phyloP scores from a whole-genome alignment of 1,140 invertebrate species.

The Hydropsyche tenuis region DNA sequence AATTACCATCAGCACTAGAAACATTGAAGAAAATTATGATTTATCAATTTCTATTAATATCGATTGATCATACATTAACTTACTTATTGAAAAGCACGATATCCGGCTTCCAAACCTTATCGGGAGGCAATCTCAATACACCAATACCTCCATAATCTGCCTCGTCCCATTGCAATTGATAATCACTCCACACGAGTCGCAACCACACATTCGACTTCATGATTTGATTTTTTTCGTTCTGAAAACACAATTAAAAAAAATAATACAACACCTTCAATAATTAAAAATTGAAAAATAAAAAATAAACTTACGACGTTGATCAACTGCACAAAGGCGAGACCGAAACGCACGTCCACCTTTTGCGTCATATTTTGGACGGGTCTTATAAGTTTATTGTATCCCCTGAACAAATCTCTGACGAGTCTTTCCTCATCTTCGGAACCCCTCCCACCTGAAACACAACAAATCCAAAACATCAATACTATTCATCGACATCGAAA shows the following conservation, averaged over 20 bases:
- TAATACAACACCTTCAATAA: not conserved
- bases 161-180: slow-evolving; percentile 97
- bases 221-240: slow-evolving; percentile 99
- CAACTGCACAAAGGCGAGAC: slow-evolving; percentile 96
- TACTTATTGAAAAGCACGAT: slow-evolving; percentile 99
- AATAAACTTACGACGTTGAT: slow-evolving; percentile 93
- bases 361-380: slow-evolving; percentile 98
- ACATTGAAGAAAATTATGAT: not conserved
- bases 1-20: slow-evolving; percentile 93
- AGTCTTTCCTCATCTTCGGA: slow-evolving; percentile 96
- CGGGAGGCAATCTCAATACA: slow-evolving; percentile 92
- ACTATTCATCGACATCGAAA: slow-evolving; percentile 11
- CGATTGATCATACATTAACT: slow-evolving; percentile 56
- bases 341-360: slow-evolving; percentile 95
- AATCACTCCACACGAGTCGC: slow-evolving; percentile 96
- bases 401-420: slow-evolving; percentile 95
- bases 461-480: not conserved
- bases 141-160: slow-evolving; percentile 97
- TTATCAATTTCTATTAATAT: slow-evolving; percentile 15
- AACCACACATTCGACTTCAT: slow-evolving; percentile 99
- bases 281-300: slow-evolving; percentile 1
- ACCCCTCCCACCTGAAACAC: slow-evolving; percentile 47
- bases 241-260: slow-evolving; percentile 55
- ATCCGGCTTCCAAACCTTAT: slow-evolving; percentile 99
- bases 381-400: slow-evolving; percentile 98